These are phyloP conservation scores for Hedychridium roseum DNA, from an alignment of 2,888 invertebrate species.

Conservation along the genomic window DNA sequence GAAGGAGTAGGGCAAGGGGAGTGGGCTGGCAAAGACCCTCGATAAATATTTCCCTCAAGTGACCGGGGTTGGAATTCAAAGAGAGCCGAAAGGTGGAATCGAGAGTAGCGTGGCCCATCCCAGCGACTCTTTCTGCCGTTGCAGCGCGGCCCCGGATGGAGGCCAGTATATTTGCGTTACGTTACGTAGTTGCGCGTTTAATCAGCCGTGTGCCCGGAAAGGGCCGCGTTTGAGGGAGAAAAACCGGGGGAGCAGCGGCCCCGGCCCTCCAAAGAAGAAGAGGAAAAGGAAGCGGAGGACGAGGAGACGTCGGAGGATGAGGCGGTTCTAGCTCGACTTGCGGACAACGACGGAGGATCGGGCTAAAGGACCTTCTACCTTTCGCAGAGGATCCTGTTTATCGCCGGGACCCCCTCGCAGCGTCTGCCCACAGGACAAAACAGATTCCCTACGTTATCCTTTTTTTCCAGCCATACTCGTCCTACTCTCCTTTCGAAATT, in stretches of 20 bases:
- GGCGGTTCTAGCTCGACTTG: slow-evolving; percentile 23
- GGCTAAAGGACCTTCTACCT: slow-evolving; percentile 30
- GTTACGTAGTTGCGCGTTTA: slow-evolving; percentile 63
- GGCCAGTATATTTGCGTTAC: slow-evolving; percentile 59
- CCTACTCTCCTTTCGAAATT: not conserved
- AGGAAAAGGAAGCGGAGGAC: slow-evolving; percentile 19
- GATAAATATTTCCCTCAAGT: slow-evolving; percentile 63
- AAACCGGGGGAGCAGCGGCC: slow-evolving; percentile 33
- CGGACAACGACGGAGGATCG: slow-evolving; percentile 28
- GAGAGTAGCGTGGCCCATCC: slow-evolving; percentile 45
- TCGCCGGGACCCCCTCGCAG: slow-evolving; percentile 20
- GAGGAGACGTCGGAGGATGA: too few relatives aligned
- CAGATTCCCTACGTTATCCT: not conserved
- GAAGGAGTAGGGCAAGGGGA: slow-evolving; percentile 38
- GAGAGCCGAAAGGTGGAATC: slow-evolving; percentile 59
- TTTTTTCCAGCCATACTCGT: not conserved
- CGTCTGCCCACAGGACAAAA: not conserved
- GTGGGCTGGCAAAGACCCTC: slow-evolving; percentile 45
- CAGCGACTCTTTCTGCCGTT: slow-evolving; percentile 22
- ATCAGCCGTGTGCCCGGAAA: slow-evolving; percentile 59
- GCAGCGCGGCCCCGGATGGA: slow-evolving; percentile 25
- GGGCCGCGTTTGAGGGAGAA: slow-evolving; percentile 50
- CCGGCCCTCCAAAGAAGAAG: slow-evolving; percentile 14
- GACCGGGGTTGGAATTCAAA: slow-evolving; percentile 59
- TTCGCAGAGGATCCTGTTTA: slow-evolving; percentile 43